phyloP scores from a whole-genome alignment of 2,888 invertebrate species.

The Dasysyrphus albostriatus region DNA sequence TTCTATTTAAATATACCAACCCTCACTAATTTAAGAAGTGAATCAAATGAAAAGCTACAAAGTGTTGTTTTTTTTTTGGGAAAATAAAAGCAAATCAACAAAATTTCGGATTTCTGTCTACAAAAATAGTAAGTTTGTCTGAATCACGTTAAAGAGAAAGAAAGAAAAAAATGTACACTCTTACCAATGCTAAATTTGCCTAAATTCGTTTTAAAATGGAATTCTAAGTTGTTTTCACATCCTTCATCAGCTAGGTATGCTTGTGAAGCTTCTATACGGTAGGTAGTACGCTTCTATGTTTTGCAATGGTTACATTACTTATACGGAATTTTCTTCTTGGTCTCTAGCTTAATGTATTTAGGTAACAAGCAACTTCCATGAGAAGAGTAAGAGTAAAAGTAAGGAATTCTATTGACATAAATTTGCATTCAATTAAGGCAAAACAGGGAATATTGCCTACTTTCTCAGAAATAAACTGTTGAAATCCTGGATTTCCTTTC shows the following conservation, averaged over 20 bases:
- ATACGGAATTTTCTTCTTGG: neutral
- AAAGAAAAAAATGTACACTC: too few relatives aligned
- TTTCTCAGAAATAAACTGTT: neutral
- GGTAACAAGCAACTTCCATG: neutral
- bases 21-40: neutral
- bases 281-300: neutral
- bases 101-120: neutral
- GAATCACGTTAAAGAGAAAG: too few relatives aligned
- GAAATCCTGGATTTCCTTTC: neutral
- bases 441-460: neutral
- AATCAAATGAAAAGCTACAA: neutral
- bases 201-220: conserved; percentile 11
- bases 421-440: conserved; percentile 25
- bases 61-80: neutral
- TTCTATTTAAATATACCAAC: neutral
- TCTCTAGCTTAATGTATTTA: conserved; percentile 3
- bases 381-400: neutral
- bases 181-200: neutral
- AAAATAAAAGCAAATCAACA: neutral
- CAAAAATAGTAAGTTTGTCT: neutral
- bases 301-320: conserved; percentile 9
- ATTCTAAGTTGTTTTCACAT: conserved; percentile 11
- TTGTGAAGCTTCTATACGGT: neutral
- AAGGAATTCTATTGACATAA: conserved; percentile 21
- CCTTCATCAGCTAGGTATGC: neutral